A percentile compares a stretch with the other conserved stretches of the same genome.
These are phyloP conservation scores for Zaprionus lachaisei DNA, from an alignment of 1,140 invertebrate genomes.

Conservation along the genomic window DNA sequence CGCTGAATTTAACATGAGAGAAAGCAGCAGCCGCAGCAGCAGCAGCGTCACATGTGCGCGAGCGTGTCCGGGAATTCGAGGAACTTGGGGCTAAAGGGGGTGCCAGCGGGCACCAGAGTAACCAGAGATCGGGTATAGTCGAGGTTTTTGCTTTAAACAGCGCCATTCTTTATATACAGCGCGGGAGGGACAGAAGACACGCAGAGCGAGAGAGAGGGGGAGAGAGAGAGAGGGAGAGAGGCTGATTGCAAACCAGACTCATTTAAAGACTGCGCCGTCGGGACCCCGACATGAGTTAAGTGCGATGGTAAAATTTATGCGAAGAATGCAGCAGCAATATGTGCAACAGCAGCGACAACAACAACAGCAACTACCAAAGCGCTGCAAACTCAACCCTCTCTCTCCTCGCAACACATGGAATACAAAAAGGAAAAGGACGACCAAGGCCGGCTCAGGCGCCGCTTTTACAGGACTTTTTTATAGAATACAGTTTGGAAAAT, in stretches of 20 bases:
- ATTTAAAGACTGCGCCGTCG: conserved; percentile 56
- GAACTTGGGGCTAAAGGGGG: conserved; percentile 11
- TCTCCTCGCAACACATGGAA: conserved; percentile 10
- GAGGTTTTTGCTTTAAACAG: conserved; percentile 65
- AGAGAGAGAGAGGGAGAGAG: conserved; percentile 7
- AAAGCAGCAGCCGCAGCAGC: conserved; percentile 32
- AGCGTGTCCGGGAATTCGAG: conserved; percentile 28
- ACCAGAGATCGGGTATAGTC: conserved; percentile 29
- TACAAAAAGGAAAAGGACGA: conserved; percentile 67
- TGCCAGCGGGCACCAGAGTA: neutral
- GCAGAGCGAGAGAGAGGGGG: neutral
- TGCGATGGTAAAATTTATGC: conserved; percentile 80
- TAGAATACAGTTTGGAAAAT: conserved; percentile 45
- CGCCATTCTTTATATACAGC: conserved; percentile 60
- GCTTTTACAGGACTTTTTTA: conserved; percentile 42
- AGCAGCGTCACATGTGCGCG: conserved; percentile 61
- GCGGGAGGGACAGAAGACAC: conserved; percentile 15
- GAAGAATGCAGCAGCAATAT: conserved; percentile 80
- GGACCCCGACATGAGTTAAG: conserved; percentile 76
- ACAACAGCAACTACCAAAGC: conserved; percentile 30
- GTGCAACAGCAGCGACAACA: conserved; percentile 59
- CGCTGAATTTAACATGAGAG: conserved; percentile 65
- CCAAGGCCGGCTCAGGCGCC: conserved; percentile 10
- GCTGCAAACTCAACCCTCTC: neutral
- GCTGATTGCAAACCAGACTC: conserved; percentile 55